Evolutionary conservation across 2,888 invertebrate genomes (phyloP).

Genomic region (Ellobium chinense): DNA sequence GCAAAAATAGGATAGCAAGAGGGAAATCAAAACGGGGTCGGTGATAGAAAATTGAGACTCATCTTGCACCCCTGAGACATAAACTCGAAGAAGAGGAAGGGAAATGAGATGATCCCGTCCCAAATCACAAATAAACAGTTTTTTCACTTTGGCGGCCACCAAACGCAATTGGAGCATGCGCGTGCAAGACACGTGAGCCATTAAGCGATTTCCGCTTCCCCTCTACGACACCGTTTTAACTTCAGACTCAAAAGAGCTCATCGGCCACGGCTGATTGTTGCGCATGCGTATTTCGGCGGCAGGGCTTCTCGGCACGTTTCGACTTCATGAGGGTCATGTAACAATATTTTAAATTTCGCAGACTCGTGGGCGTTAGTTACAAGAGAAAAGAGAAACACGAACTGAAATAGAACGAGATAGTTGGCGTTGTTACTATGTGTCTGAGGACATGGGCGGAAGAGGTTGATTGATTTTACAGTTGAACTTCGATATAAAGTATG

Average conservation of each 20-base stretch:
- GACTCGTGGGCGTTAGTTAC: no score
- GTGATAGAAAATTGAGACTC: neutral
- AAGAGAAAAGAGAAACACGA: no score
- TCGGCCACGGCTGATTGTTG: no score
- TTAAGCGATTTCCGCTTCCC: constrained; percentile 14
- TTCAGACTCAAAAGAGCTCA: neutral
- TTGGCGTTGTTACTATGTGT: no score
- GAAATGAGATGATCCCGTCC: neutral
- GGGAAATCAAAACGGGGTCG: neutral
- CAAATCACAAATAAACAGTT: constrained; percentile 16
- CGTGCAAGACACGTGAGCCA: constrained; percentile 21
- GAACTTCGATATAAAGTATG: no score
- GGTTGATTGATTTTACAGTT: no score
- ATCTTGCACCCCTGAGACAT: neutral
- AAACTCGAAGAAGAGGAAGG: neutral
- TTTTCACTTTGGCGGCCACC: constrained; percentile 15
- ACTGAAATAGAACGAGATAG: no score
- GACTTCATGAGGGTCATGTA: no score
- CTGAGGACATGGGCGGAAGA: no score
- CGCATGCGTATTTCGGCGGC: neutral
- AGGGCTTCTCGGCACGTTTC: no score
- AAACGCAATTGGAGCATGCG: constrained; percentile 27
- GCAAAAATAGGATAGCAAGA: no score
- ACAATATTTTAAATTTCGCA: no score
- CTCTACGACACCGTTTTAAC: neutral